A percentile compares a stretch with the other conserved stretches of the same genome.
Evolutionary conservation across 1,140 invertebrate species (phyloP).

Genomic region (Eulimnadia texana): DNA sequence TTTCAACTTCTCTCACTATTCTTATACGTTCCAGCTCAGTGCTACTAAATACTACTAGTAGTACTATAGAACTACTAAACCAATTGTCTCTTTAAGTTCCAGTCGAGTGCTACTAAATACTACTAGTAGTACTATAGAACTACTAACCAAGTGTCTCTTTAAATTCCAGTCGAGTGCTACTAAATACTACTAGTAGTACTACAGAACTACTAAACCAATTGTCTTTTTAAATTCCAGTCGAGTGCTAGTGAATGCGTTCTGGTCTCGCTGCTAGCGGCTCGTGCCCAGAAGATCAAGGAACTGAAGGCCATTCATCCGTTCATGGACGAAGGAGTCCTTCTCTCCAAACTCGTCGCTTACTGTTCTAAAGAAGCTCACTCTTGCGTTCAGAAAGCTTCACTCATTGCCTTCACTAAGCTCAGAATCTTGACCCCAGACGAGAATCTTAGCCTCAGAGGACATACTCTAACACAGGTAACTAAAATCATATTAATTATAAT

Average conservation of each 20-base stretch:
- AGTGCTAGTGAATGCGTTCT: conserved; percentile 95
- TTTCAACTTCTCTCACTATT: no score
- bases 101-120: conserved; percentile 96
- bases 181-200: neutral
- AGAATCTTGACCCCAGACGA: conserved; percentile 87
- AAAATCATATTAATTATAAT: neutral
- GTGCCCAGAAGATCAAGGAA: conserved; percentile 75
- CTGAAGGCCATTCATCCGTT: conserved; percentile 72
- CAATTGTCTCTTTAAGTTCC: conserved; percentile 15
- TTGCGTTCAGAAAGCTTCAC: conserved; percentile 98
- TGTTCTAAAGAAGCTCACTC: conserved; percentile 91
- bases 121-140: no score
- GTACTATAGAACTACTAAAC: neutral
- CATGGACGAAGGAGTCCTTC: conserved; percentile 81
- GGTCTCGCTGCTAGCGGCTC: conserved; percentile 84
- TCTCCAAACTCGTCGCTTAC: conserved; percentile 92
- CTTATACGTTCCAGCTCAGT: neutral
- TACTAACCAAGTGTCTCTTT: no score
- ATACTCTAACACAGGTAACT: conserved; percentile 13
- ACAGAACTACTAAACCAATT: neutral
- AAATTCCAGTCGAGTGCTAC: neutral
- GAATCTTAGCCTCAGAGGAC: conserved; percentile 77
- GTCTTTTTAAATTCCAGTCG: conserved; percentile 42
- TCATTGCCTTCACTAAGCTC: conserved; percentile 96
- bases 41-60: neutral